Conservation (phyloP, 2,113 vertebrate species). For the Brachyhypopomus occidentalis region DNA sequence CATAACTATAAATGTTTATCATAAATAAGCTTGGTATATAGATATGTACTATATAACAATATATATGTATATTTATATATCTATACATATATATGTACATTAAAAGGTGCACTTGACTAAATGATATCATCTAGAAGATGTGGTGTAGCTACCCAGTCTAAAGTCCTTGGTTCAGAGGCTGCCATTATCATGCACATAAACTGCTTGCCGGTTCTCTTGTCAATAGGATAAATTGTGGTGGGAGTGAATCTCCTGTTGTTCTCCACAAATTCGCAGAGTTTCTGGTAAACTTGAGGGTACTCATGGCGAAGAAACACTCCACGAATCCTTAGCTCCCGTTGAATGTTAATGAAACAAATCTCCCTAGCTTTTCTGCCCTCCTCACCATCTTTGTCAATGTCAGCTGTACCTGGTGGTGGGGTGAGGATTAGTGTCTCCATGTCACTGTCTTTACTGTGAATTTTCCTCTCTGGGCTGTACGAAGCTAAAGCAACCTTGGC, state of each 20-base stretch:
- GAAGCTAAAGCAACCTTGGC: slow-evolving; percentile 97
- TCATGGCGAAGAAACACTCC: slow-evolving; percentile 96
- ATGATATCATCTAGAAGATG: slow-evolving; percentile 96
- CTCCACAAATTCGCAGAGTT: slow-evolving; percentile 96
- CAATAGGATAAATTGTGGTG: slow-evolving; percentile 96
- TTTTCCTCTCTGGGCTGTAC: slow-evolving; percentile 86
- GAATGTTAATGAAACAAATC: slow-evolving; percentile 97
- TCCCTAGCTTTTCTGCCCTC: slow-evolving; percentile 91
- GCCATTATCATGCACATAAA: slow-evolving; percentile 99
- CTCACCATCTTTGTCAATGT: slow-evolving; percentile 92
- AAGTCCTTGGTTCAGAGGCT: slow-evolving; percentile 92
- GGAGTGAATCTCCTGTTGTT: slow-evolving; percentile 93
- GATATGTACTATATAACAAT: slow-evolving; percentile 67
- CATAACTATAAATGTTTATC: slow-evolving; percentile 75
- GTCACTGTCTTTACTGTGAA: slow-evolving; percentile 85
- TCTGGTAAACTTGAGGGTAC: slow-evolving; percentile 91
- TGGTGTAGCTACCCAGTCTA: slow-evolving; percentile 97
- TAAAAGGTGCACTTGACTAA: slow-evolving; percentile 74
- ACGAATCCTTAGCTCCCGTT: slow-evolving; percentile 91
- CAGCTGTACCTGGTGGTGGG: slow-evolving; percentile 88
- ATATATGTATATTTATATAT: slow-evolving; percentile 58
- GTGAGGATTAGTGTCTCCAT: slow-evolving; percentile 98
- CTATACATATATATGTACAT: slow-evolving; percentile 69
- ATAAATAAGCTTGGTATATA: slow-evolving; percentile 66
- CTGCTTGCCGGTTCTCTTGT: slow-evolving; percentile 95